Percentiles rank a stretch among this genome's conserved stretches.
These are phyloP conservation scores for Drosophila paracracens DNA, from an alignment of 2,888 invertebrate species.

Conservation along the genomic window DNA sequence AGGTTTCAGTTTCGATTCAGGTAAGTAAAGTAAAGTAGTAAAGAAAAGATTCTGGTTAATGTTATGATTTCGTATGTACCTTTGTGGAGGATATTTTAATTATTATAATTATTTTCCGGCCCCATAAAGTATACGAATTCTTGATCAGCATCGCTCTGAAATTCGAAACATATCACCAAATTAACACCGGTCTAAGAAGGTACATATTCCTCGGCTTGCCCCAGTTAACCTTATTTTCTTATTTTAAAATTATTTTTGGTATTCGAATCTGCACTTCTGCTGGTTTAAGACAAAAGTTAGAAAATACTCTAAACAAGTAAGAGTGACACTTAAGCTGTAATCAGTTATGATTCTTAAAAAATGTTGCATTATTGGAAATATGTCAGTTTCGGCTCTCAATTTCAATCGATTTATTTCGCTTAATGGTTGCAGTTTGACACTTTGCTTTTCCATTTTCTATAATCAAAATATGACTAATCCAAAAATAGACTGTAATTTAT, in stretches of 20 bases:
- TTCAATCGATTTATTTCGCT: background rate
- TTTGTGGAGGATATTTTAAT: too few species aligned
- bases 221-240: background rate
- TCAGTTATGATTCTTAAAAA: background rate
- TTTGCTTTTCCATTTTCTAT: background rate
- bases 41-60: background rate
- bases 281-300: background rate
- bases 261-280: background rate
- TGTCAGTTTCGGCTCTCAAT: background rate
- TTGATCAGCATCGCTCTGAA: background rate
- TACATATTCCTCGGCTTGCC: background rate
- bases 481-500: background rate
- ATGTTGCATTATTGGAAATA: background rate
- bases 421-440: background rate
- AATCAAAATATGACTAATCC: too few species aligned
- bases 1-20: background rate
- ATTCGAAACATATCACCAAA: background rate
- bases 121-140: background rate
- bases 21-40: background rate
- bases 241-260: background rate
- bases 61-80: background rate
- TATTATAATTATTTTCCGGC: too few species aligned
- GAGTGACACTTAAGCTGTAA: background rate
- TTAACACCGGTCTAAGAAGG: background rate
- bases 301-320: background rate